Percentiles rank a stretch among this genome's conserved stretches.
phyloP scores from a whole-genome alignment of 2,113 vertebrate species.

The Neoarius graeffei region DNA sequence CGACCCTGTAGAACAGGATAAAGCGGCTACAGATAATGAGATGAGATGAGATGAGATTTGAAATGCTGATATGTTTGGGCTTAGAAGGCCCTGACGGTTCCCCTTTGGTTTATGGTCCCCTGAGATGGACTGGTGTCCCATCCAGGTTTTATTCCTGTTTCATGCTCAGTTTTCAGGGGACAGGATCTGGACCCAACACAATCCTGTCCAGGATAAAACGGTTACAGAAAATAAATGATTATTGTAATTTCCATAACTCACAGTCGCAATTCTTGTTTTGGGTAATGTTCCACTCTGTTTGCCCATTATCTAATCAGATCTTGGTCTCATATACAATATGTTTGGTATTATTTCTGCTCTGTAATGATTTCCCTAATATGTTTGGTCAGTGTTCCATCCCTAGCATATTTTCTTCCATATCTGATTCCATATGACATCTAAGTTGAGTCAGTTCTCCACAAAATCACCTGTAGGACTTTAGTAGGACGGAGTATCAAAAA shows the following conservation, averaged over 20 bases:
- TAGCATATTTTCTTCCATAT: not conserved
- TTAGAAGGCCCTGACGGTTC: no score
- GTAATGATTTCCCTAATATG: not conserved
- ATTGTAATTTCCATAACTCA: not conserved
- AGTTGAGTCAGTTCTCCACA: not conserved
- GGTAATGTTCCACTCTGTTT: no score
- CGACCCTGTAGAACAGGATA: no score
- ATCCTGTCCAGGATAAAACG: not conserved
- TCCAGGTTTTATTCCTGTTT: not conserved
- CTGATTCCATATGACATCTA: not conserved
- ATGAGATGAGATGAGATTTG: no score
- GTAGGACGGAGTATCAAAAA: not conserved
- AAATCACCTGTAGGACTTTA: not conserved
- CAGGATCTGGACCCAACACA: not conserved
- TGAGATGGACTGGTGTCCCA: not conserved
- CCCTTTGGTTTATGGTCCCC: not conserved
- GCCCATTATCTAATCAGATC: not conserved
- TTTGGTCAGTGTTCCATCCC: not conserved
- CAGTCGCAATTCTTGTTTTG: not conserved
- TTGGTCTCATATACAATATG: not conserved
- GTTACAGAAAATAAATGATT: not conserved
- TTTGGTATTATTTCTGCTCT: not conserved
- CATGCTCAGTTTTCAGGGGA: not conserved
- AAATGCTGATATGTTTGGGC: no score
- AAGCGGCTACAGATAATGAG: no score